Evolutionary conservation across 2,797 vertebrate genomes (phyloP), one percentile per base, ranked within the genome.

Genomic region (Hoplostethus atlanticus): DNA sequence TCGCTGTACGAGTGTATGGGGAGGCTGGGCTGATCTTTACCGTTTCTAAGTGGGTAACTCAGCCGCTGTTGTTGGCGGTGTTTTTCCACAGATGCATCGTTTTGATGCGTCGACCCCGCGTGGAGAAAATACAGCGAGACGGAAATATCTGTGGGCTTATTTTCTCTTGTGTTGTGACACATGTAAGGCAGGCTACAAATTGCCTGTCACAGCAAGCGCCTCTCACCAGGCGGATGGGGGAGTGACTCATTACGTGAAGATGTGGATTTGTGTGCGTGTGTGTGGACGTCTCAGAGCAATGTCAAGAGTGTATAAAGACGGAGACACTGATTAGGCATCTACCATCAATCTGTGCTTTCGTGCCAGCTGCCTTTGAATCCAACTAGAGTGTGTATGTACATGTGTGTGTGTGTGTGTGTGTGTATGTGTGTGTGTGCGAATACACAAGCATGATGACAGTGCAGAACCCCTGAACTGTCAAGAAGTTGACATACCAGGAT

Each of bases 211-310:
- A 87, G 84, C 80, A 78, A 86, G 80, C 12, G 48, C 65, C 74
- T 87, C 80, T 87, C 74, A 79, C 75, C 31, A 77, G 68, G 71
- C 36, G 52, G 78, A 87, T 74, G 56, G 57, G 63, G 82, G 84
- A 80, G 79, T 89, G 88, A 91, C 76, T 89, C 84, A 87, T 87
- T 89, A 86, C 85, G 62, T 86, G 71, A 85, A 79, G 60, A 87
- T 52, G 65, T 54, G 42, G 50, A 47, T 48, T 42, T 44, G 57
- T 60, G 56, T 55, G 17, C 38, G 21, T 42, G 28, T 40, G 17
- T 76, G 25, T 77, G 15, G 30, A 34, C 28, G 36, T 77, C 68
- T 73, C 62, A 15, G 25, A 74, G 40, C 15, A 1, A 34, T 80
- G 76, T 80, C 57, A 75, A 78, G 78, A 65, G 42, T 71, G 63